phyloP scores from a whole-genome alignment of 37 sponge, comb jelly and placozoan genomes.

The Cliona cf. orientalis region DNA sequence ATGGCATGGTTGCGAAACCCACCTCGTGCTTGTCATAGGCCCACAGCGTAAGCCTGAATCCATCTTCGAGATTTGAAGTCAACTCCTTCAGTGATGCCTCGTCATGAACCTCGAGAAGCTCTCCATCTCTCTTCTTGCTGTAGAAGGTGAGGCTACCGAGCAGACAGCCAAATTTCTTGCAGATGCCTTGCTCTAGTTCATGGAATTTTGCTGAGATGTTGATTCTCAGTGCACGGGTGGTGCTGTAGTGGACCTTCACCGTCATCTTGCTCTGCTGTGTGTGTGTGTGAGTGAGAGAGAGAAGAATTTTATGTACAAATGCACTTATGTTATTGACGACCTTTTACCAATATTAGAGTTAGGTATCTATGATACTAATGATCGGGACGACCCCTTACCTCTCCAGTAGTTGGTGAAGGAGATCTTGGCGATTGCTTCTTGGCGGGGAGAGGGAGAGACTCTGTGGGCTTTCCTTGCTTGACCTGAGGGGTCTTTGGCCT shows the following conservation, averaged over 20 bases:
- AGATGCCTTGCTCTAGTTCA: constrained; percentile 47
- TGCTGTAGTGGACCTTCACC: constrained; percentile 89
- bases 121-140: constrained; percentile 72
- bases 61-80: constrained; percentile 35
- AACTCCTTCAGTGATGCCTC: constrained; percentile 51
- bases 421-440: too few relatives aligned
- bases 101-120: constrained; percentile 40
- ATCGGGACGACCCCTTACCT: too few relatives aligned
- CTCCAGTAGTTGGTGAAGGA: too few relatives aligned
- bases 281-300: too few relatives aligned
- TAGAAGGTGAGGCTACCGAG: constrained; percentile 68
- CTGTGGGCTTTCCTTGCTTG: neutral
- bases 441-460: neutral
- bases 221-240: constrained; percentile 74
- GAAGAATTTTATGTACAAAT: too few relatives aligned
- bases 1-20: too few relatives aligned
- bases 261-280: constrained; percentile 51
- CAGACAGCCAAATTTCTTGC: constrained; percentile 67
- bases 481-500: too few relatives aligned
- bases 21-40: constrained; percentile 84
- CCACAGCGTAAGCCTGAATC: constrained; percentile 80
- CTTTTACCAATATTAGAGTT: too few relatives aligned
- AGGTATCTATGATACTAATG: too few relatives aligned
- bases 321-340: too few relatives aligned
- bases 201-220: constrained; percentile 27